Base-by-base conservation (phyloP, 2,888 invertebrate genomes). In the Ophonus ardosiacus region DNA sequence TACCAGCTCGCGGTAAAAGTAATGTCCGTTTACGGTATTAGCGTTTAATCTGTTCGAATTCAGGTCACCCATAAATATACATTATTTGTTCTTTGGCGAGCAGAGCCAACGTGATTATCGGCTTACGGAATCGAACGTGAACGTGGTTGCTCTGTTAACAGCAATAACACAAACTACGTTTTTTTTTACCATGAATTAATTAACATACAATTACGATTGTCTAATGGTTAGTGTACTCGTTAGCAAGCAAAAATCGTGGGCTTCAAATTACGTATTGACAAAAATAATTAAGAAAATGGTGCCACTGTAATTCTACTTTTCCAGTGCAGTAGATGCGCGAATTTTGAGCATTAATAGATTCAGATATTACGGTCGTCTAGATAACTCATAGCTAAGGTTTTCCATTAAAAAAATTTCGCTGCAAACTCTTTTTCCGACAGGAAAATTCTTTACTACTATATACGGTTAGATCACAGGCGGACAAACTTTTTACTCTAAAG, bases 1-100 rank as follows among this genome's bases (percentile, higher is more conserved):
- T 74, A 43, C 71, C 71, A 43, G 40, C 40, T 56, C 24, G 24
- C 21, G 51, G 84, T 65, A 84, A 83, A 84, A 84, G 79, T 79
- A 84, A 79, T 84, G 79, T 84, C 65, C 78, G 65, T 79, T 84
- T 84, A 84, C 79, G 84, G 78, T 79, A 84, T 84, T 84, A 84
- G 84, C 84, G 63, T 63, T 84, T 84, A 84, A 84, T 84, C 84
- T 79, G 79, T 84, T 84, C 61, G 65, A 57, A 84, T 79, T 84
- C 57, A 78, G 79, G 79, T 79, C 84, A 84, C 51, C 78, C 76
- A 79, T 84, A 79, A 84, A 84, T 84, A 79, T 84, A 84, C 79
- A 78, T 84, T 84, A 84, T 84, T 84, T 84, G 84, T 84, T 84
- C 84, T 78, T 63, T 65, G 74, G 38, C 18, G 83, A 83, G 76